Evolutionary conservation across 1,140 invertebrate genomes (phyloP).

Genomic region (Eueides isabella): DNA sequence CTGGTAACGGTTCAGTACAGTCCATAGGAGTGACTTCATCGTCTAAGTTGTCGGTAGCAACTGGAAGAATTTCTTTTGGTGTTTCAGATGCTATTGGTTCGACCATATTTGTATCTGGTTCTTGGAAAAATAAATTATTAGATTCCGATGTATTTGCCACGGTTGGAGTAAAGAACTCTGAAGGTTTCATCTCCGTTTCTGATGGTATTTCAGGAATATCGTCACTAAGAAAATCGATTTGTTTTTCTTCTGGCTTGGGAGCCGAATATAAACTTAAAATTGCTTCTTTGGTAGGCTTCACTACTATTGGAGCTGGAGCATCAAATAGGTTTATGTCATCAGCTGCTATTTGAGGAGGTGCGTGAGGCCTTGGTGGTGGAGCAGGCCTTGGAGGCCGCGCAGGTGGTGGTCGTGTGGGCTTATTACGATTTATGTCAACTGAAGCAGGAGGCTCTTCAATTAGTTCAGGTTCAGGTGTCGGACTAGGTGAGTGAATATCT

Average conservation of each 20-base stretch:
- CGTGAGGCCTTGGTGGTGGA: slow-evolving; percentile 53
- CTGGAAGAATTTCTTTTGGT: slow-evolving; percentile 29
- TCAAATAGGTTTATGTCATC: slow-evolving; percentile 80
- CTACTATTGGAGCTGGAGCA: slow-evolving; percentile 59
- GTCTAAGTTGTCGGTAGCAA: slow-evolving; percentile 17
- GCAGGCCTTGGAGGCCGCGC: slow-evolving; percentile 60
- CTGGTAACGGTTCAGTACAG: slow-evolving; percentile 56
- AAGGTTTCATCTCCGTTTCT: slow-evolving; percentile 50
- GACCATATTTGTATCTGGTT: slow-evolving; percentile 20
- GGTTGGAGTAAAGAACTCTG: slow-evolving; percentile 25
- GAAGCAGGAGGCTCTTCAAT: slow-evolving; percentile 49
- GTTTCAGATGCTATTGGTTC: slow-evolving; percentile 15
- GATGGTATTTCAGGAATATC: slow-evolving; percentile 74
- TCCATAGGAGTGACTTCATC: slow-evolving; percentile 61
- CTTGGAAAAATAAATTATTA: slow-evolving; percentile 41
- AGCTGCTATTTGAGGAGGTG: slow-evolving; percentile 41
- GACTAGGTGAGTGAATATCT: slow-evolving; percentile 91
- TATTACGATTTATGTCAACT: slow-evolving; percentile 75
- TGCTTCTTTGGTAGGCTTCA: slow-evolving; percentile 83
- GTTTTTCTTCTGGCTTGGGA: slow-evolving; percentile 79
- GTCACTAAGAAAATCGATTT: slow-evolving; percentile 82
- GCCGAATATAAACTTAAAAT: slow-evolving; percentile 86
- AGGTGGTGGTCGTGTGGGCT: slow-evolving; percentile 63
- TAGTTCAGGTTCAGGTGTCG: slow-evolving; percentile 87
- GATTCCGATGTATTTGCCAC: slow-evolving; percentile 28